Base-by-base conservation (phyloP, 2,113 vertebrate species). In the Dascyllus trimaculatus region DNA sequence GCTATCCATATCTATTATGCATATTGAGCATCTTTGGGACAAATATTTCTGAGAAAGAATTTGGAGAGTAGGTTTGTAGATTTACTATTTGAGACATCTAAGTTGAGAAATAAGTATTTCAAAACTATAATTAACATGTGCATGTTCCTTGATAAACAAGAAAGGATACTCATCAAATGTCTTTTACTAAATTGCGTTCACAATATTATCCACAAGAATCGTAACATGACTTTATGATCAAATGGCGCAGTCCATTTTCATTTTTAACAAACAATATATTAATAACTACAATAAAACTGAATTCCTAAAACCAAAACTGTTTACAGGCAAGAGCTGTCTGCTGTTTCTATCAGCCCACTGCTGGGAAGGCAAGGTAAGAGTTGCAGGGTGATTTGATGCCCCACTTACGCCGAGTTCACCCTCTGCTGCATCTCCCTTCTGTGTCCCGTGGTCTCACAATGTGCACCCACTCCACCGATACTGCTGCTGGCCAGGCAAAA, bases 371-470 rank as follows among this genome's bases (percentile, higher is more conserved):
- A 2, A 43, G 48, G 19, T 6, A 49, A 49, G 58, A 72, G 38
- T 43, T 43, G 70, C 51, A 2, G 32, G 57, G 46, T 56, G 46
- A 71, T 64, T 52, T 48, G 51, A 73, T 87, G 80, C 56, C 81
- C 80, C 85, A 95, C 95, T 95, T 94, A 95, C 93, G 77, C 90
- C 4, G 82, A 91, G 85, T 94, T 94, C 48, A 88, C 92, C 89
- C 89, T 93, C 73, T 93, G 94, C 92, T 95, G 94, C 94, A 95
- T 95, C 71, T 93, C 87, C 68, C 66, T 82, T 66, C 64, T 60
- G 38, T 22, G 69, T 91, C 85, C 85, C 15, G 71, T 76, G 71
- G 79, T 84, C 85, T 94, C 86, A 91, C 84, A 87, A 88, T 81
- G 74, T 82, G 86, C 75, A 67, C 71, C 85, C 40, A 38, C 70